These are phyloP conservation scores for Parauchenoglanis punctatus DNA, from an alignment of 2,797 vertebrate genomes.

Conservation along the genomic window DNA sequence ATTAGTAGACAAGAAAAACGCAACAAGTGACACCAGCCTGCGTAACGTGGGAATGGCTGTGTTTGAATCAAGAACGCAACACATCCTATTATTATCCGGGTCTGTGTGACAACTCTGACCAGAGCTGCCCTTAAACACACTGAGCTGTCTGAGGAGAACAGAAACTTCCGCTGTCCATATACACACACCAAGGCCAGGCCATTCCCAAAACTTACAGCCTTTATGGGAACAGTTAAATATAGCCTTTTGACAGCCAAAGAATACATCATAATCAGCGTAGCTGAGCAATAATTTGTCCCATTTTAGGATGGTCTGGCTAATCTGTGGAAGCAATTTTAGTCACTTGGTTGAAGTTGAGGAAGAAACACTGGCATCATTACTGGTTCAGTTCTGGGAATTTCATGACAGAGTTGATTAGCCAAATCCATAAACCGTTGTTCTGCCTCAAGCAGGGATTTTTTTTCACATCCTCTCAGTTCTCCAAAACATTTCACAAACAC, in stretches of 20 bases:
- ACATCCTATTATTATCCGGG: slow-evolving; percentile 81
- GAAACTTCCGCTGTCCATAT: slow-evolving; percentile 61
- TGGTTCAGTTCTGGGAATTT: slow-evolving; percentile 37
- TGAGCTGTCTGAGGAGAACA: slow-evolving; percentile 62
- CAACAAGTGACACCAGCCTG: slow-evolving; percentile 72
- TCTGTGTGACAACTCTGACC: slow-evolving; percentile 78
- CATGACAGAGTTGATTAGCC: slow-evolving; percentile 16
- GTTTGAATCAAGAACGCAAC: slow-evolving; percentile 71
- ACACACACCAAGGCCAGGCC: slow-evolving; percentile 70
- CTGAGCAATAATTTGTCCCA: slow-evolving; percentile 72
- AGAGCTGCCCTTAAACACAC: slow-evolving; percentile 76
- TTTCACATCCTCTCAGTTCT: slow-evolving; percentile 8
- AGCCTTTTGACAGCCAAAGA: slow-evolving; percentile 72
- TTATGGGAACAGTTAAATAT: slow-evolving; percentile 84
- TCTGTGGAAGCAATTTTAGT: slow-evolving; percentile 56
- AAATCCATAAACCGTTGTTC: slow-evolving; percentile 17
- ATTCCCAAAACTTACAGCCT: slow-evolving; percentile 78
- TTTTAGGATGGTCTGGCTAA: slow-evolving; percentile 76
- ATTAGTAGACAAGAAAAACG: slow-evolving; percentile 54
- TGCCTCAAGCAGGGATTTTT: background rate
- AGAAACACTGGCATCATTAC: slow-evolving; percentile 21
- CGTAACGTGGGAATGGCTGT: slow-evolving; percentile 79
- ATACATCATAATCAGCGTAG: slow-evolving; percentile 78
- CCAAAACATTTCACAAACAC: background rate
- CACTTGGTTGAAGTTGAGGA: slow-evolving; percentile 33